Percentiles rank a stretch among this genome's conserved stretches.
phyloP scores from a whole-genome alignment of 2,113 vertebrate species.

The Protobothrops flavoviridis region DNA sequence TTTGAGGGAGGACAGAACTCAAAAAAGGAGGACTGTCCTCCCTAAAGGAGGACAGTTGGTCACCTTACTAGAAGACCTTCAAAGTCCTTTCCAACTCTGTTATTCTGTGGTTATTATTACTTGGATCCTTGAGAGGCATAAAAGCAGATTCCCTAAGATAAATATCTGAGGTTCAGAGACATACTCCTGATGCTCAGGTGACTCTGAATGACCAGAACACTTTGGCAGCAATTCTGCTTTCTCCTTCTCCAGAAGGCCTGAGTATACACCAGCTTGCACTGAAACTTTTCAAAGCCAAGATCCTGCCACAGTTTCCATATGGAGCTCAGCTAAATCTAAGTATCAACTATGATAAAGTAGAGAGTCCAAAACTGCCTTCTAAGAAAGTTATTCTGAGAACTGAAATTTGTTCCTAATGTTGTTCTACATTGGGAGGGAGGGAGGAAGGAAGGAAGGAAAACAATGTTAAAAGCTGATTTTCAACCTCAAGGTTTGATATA shows the following conservation, averaged over 20 bases:
- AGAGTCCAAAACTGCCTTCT: neutral
- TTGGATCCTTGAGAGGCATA: neutral
- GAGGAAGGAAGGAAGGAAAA: neutral
- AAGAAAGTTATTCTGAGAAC: neutral
- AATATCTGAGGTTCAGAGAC: neutral
- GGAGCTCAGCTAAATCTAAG: neutral
- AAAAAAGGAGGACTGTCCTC: too few relatives aligned
- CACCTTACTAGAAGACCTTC: neutral
- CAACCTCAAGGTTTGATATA: neutral
- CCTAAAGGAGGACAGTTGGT: too few relatives aligned
- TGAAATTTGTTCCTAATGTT: neutral
- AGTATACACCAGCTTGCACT: neutral
- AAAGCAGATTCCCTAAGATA: neutral
- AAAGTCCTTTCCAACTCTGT: neutral
- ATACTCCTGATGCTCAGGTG: neutral
- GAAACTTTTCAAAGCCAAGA: neutral
- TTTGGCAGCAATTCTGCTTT: neutral
- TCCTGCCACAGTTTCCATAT: neutral
- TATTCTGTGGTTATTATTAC: neutral
- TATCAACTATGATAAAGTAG: neutral
- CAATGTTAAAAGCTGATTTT: neutral
- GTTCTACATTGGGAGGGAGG: neutral
- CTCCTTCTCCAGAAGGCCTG: neutral
- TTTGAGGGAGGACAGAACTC: too few relatives aligned
- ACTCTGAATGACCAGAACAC: neutral